Base-by-base conservation (phyloP, 2,797 vertebrate species). In the Arnoldichthys spilopterus region DNA sequence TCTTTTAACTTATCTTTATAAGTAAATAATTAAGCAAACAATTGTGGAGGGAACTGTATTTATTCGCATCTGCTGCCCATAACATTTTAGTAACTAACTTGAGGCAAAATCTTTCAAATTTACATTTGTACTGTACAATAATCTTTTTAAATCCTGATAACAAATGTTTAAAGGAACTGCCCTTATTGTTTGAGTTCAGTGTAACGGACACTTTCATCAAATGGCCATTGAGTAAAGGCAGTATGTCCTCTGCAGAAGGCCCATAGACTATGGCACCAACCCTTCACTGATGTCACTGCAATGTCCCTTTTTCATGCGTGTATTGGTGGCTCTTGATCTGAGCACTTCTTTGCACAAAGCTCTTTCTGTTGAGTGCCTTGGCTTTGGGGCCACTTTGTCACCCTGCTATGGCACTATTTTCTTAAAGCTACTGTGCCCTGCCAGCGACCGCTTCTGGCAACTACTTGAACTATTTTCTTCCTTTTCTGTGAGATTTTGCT, bases 291-390 rank as follows among this genome's bases (percentile, higher is more conserved):
- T 70, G 47, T 82, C 68, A 58, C 75, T 76, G 77, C 28, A 74
- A 78, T 74, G 72, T 53, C 26, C 69, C 72, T 24, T 72, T 67
- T 76, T 83, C 28, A 61, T 45, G 68, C 77, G 22, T 76, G 43
- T 43, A 68, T 78, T 54, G 53, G 43, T 70, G 67, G 76, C 49
- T 79, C 72, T 81, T 62, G 69, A 74, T 74, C 77, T 66, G 49
- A 66, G 71, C 75, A 45, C 81, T 80, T 79, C 72, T 79, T 67
- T 59, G 61, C 56, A 83, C 79, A 82, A 81, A 80, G 78, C 63
- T 66, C 71, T 80, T 77, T 74, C 72, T 79, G 82, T 86, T 77
- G 54, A n/a, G 76, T 74, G 26, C 68, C 20, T 49, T 80, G 59
- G 68, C 76, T 62, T 72, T 53, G 59, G 63, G 73, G 74, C 40